These are phyloP conservation scores for Nemotelus pantherinus DNA, from an alignment of 2,888 invertebrate genomes.

Conservation along the genomic window DNA sequence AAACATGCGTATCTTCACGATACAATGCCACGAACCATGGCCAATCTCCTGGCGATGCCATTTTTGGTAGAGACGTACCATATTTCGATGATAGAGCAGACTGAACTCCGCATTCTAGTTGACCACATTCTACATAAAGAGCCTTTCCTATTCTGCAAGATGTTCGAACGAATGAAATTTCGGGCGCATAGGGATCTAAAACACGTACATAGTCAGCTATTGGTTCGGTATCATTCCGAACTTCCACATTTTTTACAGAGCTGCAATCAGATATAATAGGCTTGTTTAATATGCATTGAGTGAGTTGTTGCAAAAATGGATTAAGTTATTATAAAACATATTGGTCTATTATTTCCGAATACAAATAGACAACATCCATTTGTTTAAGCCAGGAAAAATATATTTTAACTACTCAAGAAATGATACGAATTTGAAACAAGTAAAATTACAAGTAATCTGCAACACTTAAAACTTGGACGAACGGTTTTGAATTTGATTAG, in stretches of 20 bases:
- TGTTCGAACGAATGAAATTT: constrained; percentile 83
- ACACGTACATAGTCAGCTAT: constrained; percentile 80
- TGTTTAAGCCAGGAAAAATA: too few relatives aligned
- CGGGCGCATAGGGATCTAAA: constrained; percentile 81
- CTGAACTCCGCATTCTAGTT: constrained; percentile 78
- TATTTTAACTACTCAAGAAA: too few relatives aligned
- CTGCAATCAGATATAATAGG: constrained; percentile 63
- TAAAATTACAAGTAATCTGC: too few relatives aligned
- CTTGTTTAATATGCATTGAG: too few relatives aligned
- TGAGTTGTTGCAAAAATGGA: too few relatives aligned
- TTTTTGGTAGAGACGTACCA: constrained; percentile 70
- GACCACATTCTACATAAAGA: constrained; percentile 80
- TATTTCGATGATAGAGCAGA: constrained; percentile 66
- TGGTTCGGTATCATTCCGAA: constrained; percentile 70
- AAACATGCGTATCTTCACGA: constrained; percentile 85
- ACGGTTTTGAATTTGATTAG: too few relatives aligned
- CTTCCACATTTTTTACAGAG: constrained; percentile 75
- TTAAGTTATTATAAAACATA: too few relatives aligned
- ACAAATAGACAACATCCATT: too few relatives aligned
- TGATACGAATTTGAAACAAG: too few relatives aligned
- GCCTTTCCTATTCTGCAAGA: constrained; percentile 81
- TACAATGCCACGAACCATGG: constrained; percentile 90
- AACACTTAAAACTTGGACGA: too few relatives aligned
- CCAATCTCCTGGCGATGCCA: constrained; percentile 86
- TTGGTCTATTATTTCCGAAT: too few relatives aligned